These are phyloP conservation scores for Tetramorium parvispinum DNA, from an alignment of 1,140 invertebrate genomes.

Conservation along the genomic window DNA sequence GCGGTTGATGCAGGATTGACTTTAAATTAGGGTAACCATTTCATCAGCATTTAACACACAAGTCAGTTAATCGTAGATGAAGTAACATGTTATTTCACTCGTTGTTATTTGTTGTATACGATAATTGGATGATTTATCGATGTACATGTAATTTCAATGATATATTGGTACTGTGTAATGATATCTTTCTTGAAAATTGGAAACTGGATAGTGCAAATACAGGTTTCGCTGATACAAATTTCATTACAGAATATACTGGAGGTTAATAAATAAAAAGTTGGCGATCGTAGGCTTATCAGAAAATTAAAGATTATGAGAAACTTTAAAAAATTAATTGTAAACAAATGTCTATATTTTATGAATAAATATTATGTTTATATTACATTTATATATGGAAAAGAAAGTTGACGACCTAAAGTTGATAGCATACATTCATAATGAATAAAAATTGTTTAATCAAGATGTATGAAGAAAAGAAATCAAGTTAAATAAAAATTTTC, in stretches of 20 bases:
- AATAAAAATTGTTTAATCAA: slow-evolving; percentile 12
- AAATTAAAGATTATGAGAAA: neutral
- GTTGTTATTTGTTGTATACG: neutral
- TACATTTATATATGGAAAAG: neutral
- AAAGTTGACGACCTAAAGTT: neutral
- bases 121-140: slow-evolving; percentile 17
- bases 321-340: neutral
- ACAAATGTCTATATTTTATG: neutral
- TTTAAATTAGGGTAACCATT: slow-evolving; percentile 47
- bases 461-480: neutral
- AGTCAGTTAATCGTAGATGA: slow-evolving; percentile 19
- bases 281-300: neutral
- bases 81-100: slow-evolving; percentile 33
- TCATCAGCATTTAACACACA: slow-evolving; percentile 17
- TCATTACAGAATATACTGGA: neutral
- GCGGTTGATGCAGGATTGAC: slow-evolving; percentile 18
- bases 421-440: neutral
- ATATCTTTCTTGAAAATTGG: neutral
- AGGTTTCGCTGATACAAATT: neutral
- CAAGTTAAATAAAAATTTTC: neutral
- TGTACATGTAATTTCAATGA: neutral
- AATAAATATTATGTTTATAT: slow-evolving; percentile 5
- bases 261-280: neutral
- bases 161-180: neutral
- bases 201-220: neutral